phyloP scores from a whole-genome alignment of 2,888 invertebrate genomes.

The Philonicus albiceps region DNA sequence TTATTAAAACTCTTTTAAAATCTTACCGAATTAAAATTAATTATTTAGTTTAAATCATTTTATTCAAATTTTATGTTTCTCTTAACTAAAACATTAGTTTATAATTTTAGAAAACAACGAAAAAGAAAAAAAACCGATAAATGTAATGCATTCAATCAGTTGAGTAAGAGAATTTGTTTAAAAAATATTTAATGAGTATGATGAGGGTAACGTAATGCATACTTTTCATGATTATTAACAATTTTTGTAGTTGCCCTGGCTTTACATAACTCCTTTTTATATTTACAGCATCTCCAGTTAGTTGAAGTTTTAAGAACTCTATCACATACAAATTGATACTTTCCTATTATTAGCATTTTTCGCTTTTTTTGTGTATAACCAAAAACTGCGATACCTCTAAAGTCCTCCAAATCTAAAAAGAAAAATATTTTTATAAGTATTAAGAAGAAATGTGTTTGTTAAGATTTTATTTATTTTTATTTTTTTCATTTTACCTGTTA shows the following conservation, averaged over 20 bases:
- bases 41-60: neutral
- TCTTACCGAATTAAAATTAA: neutral
- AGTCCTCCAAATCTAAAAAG: constrained; percentile 44
- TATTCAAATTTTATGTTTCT: neutral
- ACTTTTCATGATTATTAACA: constrained; percentile 56
- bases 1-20: neutral
- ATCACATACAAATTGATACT: constrained; percentile 59
- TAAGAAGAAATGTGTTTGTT: neutral
- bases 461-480: neutral
- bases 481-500: neutral
- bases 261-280: constrained; percentile 58
- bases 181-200: constrained; percentile 54
- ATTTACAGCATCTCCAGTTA: constrained; percentile 60
- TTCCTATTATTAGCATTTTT: constrained; percentile 57
- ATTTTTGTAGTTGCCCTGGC: constrained; percentile 60
- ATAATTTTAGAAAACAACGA: neutral
- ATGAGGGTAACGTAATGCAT: constrained; percentile 54
- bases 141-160: neutral
- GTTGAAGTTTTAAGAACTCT: constrained; percentile 58
- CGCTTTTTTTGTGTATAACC: constrained; percentile 59
- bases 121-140: neutral
- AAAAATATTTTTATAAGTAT: constrained; percentile 22
- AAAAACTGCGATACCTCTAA: constrained; percentile 50
- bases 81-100: neutral
- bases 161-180: neutral